phyloP scores from a whole-genome alignment of 1,140 invertebrate genomes.

The Mactra quadrangularis region DNA sequence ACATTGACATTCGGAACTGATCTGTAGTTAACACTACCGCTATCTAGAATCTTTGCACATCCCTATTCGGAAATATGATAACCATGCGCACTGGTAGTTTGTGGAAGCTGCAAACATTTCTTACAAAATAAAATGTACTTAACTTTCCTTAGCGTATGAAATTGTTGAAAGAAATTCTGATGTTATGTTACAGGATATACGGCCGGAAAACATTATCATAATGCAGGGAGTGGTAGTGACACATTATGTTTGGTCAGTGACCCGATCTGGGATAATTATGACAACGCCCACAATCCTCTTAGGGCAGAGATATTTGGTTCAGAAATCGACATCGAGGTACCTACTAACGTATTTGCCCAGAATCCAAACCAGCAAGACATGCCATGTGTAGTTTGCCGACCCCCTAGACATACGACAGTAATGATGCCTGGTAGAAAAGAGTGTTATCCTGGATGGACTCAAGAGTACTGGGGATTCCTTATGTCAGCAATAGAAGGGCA shows the following conservation, averaged over 20 bases:
- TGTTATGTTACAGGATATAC: constrained; percentile 9
- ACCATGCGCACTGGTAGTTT: too few relatives aligned
- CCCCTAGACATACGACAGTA: neutral
- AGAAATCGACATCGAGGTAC: constrained; percentile 10
- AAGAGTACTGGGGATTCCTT: constrained; percentile 54
- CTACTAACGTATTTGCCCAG: neutral
- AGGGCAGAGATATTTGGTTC: constrained; percentile 6
- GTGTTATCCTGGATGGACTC: constrained; percentile 55
- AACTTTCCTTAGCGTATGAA: too few relatives aligned
- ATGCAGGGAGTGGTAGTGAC: neutral
- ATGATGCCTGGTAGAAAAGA: constrained; percentile 57
- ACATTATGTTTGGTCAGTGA: neutral
- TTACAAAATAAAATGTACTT: too few relatives aligned
- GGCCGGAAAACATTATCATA: constrained; percentile 2
- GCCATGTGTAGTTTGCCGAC: neutral
- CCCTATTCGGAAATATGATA: too few relatives aligned
- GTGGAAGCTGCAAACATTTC: too few relatives aligned
- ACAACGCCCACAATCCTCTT: neutral
- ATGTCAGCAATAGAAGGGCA: neutral
- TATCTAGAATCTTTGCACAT: too few relatives aligned
- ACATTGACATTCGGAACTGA: too few relatives aligned
- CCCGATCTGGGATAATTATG: neutral
- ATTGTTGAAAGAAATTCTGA: too few relatives aligned
- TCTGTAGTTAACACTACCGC: too few relatives aligned
- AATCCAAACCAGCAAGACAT: constrained; percentile 10